Evolutionary conservation across 2,888 invertebrate genomes (phyloP), one percentile per base, ranked within the genome.

Genomic region (Andrena fulva): DNA sequence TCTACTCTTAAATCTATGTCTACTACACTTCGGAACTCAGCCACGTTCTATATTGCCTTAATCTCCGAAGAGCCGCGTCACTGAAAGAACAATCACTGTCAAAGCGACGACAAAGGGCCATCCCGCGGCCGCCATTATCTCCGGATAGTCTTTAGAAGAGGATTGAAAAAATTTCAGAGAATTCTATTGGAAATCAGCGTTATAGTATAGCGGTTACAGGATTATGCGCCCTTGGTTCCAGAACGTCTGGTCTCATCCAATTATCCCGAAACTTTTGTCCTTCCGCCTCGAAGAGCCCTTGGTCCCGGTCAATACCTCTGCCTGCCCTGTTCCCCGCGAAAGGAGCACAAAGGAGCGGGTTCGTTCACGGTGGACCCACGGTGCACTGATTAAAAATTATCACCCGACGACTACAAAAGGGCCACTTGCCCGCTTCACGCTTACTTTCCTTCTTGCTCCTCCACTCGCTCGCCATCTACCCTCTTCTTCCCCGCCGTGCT

Each of bases 331-430:
- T 81, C 75, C 72, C 63, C 84, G 86, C 87, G 79, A 85, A 79
- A 75, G 75, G 77, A 82, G 75, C 83, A 80, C 84, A 89, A 80
- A 89, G 85, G 84, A 83, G 86, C 85, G 82, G 82, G 84, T 84
- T 85, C 78, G 84, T 84, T 87, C 87, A 84, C 84, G 88, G 83
- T 82, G 89, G 87, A 89, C 85, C 85, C 85, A 86, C 88, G 90
- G 89, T 89, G 87, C 91, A 88, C 91, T 93, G 93, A 93, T 93
- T 93, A 93, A 93, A 93, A 93, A 92, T 93, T 92, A 92, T 92
- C 92, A 92, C 92, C 92, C 89, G 85, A 85, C 86, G 85, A 90
- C 89, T 90, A 91, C 90, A 91, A 92, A 91, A 89, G 91, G 88
- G 87, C 82, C 90, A 88, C 87, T 88, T 80, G 84, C 84, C 83